A percentile compares a stretch with the other conserved stretches of the same genome.
phyloP scores from a whole-genome alignment of 2,797 vertebrate species.

The Thunnus albacares region DNA sequence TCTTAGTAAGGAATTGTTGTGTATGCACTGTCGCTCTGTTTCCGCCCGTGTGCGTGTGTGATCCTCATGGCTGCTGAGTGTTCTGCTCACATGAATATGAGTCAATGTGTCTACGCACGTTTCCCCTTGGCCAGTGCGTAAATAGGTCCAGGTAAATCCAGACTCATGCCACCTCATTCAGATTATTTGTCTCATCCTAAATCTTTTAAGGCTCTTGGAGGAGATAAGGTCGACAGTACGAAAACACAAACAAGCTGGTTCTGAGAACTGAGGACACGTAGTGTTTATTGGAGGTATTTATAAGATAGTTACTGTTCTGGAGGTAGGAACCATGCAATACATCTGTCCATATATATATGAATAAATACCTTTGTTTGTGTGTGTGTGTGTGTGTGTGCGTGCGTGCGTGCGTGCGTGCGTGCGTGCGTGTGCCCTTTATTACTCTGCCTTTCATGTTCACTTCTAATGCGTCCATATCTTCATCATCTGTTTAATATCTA shows the following conservation, averaged over 20 bases:
- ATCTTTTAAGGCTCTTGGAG: conserved; percentile 60
- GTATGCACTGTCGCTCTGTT: background rate
- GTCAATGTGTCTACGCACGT: background rate
- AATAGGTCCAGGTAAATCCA: conserved; percentile 54
- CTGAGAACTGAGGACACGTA: background rate
- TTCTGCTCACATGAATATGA: conserved; percentile 1
- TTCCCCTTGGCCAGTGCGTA: conserved; percentile 7
- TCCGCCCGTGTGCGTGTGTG: background rate
- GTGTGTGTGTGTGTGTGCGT: background rate
- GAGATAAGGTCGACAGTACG: conserved; percentile 25
- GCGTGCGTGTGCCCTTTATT: background rate
- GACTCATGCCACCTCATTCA: conserved; percentile 49
- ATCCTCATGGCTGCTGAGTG: background rate
- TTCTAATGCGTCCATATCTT: background rate
- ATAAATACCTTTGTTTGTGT: background rate
- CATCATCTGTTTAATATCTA: conserved; percentile 27
- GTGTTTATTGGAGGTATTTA: background rate
- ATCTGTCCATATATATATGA: background rate
- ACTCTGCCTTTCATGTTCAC: conserved; percentile 38
- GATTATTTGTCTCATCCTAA: conserved; percentile 66
- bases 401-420: too few relatives aligned
- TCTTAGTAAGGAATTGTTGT: background rate
- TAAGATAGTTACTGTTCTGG: background rate
- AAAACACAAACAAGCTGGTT: conserved; percentile 16
- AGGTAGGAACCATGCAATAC: background rate